Evolutionary conservation across 2,797 vertebrate species (phyloP), one percentile per base, ranked within the genome.

Genomic region (Tarsius wallacei): DNA sequence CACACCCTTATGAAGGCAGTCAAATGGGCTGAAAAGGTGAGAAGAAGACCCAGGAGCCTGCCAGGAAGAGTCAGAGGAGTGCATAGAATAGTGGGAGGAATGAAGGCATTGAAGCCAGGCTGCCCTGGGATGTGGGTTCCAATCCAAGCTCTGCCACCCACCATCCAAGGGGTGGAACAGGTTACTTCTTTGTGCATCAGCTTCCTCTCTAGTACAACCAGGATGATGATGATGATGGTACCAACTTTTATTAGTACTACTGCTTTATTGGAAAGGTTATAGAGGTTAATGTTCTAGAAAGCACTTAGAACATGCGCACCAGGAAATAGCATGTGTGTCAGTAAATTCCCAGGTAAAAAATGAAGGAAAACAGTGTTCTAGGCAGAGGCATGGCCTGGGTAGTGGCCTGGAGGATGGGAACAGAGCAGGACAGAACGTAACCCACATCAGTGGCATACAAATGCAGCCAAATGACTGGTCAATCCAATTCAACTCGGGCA

Each of bases 221-320:
- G 26, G 9, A 33, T 49, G 14, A 19, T 33, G 6, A 42, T 24
- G 36, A n/a, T 77, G 19, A 33, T 21, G 33, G 5, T 7, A 24
- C 28, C 1, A 5, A 2, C 42, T 42, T 42, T 42, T 42, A 42
- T 42, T 42, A 6, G 42, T 31, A n/a, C 36, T 28, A 17, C 5
- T 33, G 66, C 31, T 86, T 66, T 47, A 19, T 12, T 19, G 74
- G 33, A 16, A 24, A 66, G 26, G 7, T 17, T 28, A 33, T 13
- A 17, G 4, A 63, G 15, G 51, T 4, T n/a, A 70, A 33, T 12
- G 22, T 86, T 97, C 92, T 66, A 85, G 88, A 94, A 77, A 91
- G 26, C n/a, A 11, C 51, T 33, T 24, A 61, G 81, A 66, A 68
- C 42, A 71, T 13, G 12, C 53, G 53, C 77, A 42, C 51, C n/a